Evolutionary conservation across 2,888 invertebrate species (phyloP), one percentile per base, ranked within the genome.

Genomic region (Copidosoma aretas): DNA sequence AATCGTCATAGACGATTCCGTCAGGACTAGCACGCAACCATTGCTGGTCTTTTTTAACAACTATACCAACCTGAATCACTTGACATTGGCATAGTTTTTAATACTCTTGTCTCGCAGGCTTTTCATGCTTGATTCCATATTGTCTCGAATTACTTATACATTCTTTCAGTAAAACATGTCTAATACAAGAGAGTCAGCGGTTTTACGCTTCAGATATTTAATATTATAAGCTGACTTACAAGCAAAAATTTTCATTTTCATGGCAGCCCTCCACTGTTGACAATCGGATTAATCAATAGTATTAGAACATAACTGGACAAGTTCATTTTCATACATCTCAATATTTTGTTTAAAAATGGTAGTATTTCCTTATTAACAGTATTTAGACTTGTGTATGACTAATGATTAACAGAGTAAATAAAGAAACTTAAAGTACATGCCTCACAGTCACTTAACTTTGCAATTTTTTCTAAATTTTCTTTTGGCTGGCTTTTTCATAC

Each of bases 21-120:
- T 53, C 52, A 4, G 21, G 32, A 17, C 73, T 73, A 12, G 70
- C 70, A 53, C 73, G 72, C 21, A 73, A 58, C 72, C 72, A 72
- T 15, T 71, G 71, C 24, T 72, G 32, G 66, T 53, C 22, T 64
- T 64, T 70, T 39, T 65, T 67, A 0, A 74, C 63, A 24, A 73
- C 1, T 3, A 74, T 49, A n/a, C 70, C 73, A 10, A 73, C 66
- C 54, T 68, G 59, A n/a, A 49, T 52, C n/a, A 74, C 64, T 12
- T 25, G 41, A 51, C 32, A 19, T 46, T 70, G 56, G 46, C 64
- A 58, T 24, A 61, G 2, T 41, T 61, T 25, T 67, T 67, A 19
- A 41, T 72, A 73, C 21, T 67, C 25, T 56, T 46, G 46, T 61
- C 25, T 56, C 32, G 67, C 70, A 51, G 60, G 39, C 14, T n/a